These are phyloP conservation scores for Bombus haemorrhoidalis DNA, from an alignment of 1,140 invertebrate genomes.

Conservation along the genomic window DNA sequence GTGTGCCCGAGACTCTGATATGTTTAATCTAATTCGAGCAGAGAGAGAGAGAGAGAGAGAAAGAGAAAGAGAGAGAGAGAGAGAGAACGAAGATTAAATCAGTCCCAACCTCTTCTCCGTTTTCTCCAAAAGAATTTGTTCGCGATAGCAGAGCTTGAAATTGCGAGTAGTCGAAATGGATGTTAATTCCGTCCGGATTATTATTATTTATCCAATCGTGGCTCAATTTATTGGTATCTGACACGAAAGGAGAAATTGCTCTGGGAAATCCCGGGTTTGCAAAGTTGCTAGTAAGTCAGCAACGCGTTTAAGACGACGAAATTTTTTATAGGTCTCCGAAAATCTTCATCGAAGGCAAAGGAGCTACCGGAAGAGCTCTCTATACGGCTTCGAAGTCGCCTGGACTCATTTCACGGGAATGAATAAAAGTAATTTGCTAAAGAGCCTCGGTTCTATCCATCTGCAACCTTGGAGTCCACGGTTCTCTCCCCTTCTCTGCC, in stretches of 20 bases:
- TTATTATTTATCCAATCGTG: constrained; percentile 10
- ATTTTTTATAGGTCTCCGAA: constrained; percentile 42
- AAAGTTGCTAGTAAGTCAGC: constrained; percentile 25
- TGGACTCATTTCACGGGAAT: constrained; percentile 52
- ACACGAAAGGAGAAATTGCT: not conserved
- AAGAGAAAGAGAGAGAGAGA: too few species aligned
- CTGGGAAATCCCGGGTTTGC: not conserved
- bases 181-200: not conserved
- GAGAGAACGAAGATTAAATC: not conserved
- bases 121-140: too few species aligned
- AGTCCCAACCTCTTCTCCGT: not conserved
- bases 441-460: constrained; percentile 49
- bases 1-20: not conserved
- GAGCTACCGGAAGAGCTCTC: constrained; percentile 7
- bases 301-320: constrained; percentile 48
- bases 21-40: not conserved
- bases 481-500: constrained; percentile 20
- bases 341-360: constrained; percentile 19
- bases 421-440: constrained; percentile 69
- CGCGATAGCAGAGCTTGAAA: not conserved
- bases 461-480: constrained; percentile 38
- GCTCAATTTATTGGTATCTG: too few species aligned
- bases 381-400: constrained; percentile 27
- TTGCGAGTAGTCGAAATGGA: not conserved
- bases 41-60: too few species aligned